These are phyloP conservation scores for Nothura maculosa DNA, from an alignment of 2,797 vertebrate species.

Conservation along the genomic window DNA sequence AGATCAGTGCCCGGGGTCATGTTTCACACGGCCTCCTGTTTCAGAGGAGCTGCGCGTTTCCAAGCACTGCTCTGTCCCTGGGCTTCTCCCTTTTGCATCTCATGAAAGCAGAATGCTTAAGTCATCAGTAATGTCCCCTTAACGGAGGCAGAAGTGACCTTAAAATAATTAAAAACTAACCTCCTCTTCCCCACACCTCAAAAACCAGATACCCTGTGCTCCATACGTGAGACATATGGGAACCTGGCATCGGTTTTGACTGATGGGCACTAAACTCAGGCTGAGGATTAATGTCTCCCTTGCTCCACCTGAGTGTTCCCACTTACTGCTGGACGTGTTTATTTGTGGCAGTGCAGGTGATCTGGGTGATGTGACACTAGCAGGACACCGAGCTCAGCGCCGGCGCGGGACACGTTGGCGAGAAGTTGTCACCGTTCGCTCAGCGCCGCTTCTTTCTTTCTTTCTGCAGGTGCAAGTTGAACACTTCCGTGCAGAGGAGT, in stretches of 20 bases:
- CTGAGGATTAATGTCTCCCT: not conserved
- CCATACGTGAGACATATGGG: not conserved
- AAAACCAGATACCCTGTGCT: not conserved
- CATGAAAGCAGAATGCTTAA: not conserved
- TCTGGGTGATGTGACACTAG: not conserved
- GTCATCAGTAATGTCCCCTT: not conserved
- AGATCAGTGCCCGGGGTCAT: not conserved
- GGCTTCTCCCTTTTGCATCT: no score
- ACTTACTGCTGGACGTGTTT: fast-evolving
- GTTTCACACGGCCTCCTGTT: not conserved
- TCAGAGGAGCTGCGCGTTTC: not conserved
- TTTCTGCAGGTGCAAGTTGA: conserved; percentile 85
- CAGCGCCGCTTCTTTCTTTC: not conserved
- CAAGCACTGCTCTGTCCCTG: not conserved
- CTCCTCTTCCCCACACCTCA: no score
- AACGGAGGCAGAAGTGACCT: not conserved
- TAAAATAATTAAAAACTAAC: not conserved
- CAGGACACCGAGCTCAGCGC: fast-evolving
- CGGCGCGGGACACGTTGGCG: fast-evolving
- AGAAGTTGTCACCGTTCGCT: fast-evolving
- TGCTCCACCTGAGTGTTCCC: not conserved
- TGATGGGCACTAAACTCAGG: not conserved
- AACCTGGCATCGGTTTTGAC: not conserved
- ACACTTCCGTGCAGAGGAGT: conserved; percentile 92
- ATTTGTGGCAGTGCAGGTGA: not conserved